Evolutionary conservation across 2,113 vertebrate species (phyloP), one percentile per base, ranked within the genome.

Genomic region (Polypterus bichir): DNA sequence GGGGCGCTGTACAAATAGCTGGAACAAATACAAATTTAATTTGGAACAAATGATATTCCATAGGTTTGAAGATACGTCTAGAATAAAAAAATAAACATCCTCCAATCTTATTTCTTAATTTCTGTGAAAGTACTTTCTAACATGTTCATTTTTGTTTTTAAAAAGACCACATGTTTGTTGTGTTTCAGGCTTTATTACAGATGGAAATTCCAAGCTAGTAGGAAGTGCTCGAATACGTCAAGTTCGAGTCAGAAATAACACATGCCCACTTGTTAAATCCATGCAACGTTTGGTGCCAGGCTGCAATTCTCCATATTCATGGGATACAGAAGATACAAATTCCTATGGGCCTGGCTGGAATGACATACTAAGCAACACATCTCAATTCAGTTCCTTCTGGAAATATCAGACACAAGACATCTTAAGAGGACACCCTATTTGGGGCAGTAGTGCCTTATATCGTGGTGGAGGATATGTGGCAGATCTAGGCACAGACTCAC

Each of bases 161-260:
- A 27, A 27, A 27, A 1, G 27, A 27, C 27, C 27, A 27, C 27
- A 27, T 27, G 27, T 27, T 27, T 27, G 27, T 27, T 27, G 27
- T 27, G 2, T 60, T 59, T 57, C 54, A 98, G 95, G 94, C 59
- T 98, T 97, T 71, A 85, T 98, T 73, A 98, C 93, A 44, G 92
- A 97, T 64, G 95, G 93, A 70, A 97, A 97, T 67, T 90, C 92
- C 64, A 96, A 91, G 74, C 76, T 96, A 67, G 86, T 97, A 59
- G 93, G 93, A 6, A 88, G 83, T 5, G 88, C 90, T 57, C 90
- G 88, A 65, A 77, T 98, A 64, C 91, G 91, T 46, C 93, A 98
- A 79, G 79, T 93, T 60, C 87, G 94, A 70, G 89, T 97, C 60
- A 83, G 65, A 69, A 83, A 78, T 66, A 73, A 77, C 66, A 87